Percentiles rank a stretch among this genome's conserved stretches.
phyloP scores from a whole-genome alignment of 2,113 vertebrate genomes.

The Hippotragus niger region DNA sequence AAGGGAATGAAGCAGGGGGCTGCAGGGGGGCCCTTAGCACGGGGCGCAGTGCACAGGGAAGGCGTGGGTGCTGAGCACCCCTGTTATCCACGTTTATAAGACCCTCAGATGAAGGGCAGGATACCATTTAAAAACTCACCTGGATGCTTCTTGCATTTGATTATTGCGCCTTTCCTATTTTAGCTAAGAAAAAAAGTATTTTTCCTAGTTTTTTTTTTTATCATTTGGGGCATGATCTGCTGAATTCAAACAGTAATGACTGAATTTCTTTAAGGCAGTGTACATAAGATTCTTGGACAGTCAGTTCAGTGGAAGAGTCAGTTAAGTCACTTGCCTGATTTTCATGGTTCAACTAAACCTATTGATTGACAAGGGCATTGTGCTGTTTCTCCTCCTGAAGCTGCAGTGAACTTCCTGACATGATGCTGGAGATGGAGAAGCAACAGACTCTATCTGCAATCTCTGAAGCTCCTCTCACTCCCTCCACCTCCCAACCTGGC shows the following conservation, averaged over 20 bases:
- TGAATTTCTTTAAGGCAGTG: neutral
- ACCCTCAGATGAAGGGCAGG: neutral
- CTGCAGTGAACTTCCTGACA: neutral
- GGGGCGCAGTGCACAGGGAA: neutral
- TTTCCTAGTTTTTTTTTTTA: neutral
- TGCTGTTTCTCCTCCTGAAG: fast-evolving
- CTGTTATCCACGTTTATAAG: neutral
- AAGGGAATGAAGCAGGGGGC: neutral
- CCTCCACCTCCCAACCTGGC: neutral
- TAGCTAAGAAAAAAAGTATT: neutral
- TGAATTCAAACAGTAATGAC: neutral
- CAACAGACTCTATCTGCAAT: fast-evolving
- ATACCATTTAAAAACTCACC: neutral
- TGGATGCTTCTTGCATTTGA: neutral
- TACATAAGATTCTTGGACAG: fast-evolving
- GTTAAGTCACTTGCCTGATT: neutral
- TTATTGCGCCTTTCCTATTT: neutral
- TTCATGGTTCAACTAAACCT: neutral
- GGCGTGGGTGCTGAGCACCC: fast-evolving
- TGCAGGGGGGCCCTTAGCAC: neutral
- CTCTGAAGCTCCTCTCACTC: fast-evolving
- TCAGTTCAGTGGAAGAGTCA: fast-evolving
- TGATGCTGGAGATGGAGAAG: fast-evolving
- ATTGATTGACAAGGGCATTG: fast-evolving
- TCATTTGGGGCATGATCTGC: neutral